These are phyloP conservation scores for Chroicocephalus ridibundus DNA, from an alignment of 2,113 vertebrate genomes.

Conservation along the genomic window DNA sequence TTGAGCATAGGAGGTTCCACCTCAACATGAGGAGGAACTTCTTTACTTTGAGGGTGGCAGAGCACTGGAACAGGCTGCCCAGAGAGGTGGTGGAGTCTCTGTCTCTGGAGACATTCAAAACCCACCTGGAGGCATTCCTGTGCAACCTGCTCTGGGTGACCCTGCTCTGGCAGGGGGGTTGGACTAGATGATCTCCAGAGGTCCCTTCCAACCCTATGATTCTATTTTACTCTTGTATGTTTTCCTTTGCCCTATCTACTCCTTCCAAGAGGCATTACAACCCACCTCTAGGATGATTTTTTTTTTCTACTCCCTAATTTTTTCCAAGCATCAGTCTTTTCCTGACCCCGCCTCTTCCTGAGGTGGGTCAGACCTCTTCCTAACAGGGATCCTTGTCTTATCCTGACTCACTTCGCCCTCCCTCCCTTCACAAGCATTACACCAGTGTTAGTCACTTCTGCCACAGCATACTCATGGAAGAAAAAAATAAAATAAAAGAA, in stretches of 20 bases:
- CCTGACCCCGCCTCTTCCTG: neutral
- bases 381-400: neutral
- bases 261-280: neutral
- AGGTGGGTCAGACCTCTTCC: neutral
- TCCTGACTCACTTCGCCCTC: neutral
- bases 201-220: no score
- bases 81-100: no score
- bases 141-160: no score
- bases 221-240: neutral
- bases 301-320: neutral
- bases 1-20: no score
- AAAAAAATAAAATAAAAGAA: neutral
- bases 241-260: neutral
- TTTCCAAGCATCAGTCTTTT: neutral
- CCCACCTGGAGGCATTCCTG: no score
- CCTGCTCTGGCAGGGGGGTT: no score
- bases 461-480: neutral
- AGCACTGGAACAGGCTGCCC: no score
- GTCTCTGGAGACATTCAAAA: no score
- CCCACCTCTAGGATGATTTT: neutral
- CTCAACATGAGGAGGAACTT: no score
- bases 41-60: no score
- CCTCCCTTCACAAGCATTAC: neutral
- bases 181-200: no score
- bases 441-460: neutral